A percentile compares a stretch with the other conserved stretches of the same genome.
Evolutionary conservation across 2,888 invertebrate species (phyloP).

Genomic region (Callyntrura guangdongensis): DNA sequence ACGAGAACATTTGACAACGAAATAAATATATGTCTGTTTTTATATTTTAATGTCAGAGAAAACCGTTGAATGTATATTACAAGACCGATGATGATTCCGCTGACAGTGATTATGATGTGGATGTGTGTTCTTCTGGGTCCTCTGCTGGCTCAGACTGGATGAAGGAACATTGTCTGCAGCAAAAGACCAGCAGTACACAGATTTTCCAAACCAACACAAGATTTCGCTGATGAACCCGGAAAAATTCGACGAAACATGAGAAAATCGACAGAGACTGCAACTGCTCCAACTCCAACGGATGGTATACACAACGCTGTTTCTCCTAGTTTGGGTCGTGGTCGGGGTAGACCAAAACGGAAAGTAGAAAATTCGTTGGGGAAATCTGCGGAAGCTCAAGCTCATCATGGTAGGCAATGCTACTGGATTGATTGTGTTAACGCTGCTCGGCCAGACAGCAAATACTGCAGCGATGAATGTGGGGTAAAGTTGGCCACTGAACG

Average conservation of each 20-base stretch:
- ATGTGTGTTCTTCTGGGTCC: background rate
- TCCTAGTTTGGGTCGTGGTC: background rate
- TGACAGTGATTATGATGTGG: background rate
- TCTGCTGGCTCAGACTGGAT: conserved; percentile 16
- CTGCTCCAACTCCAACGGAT: too few relatives aligned
- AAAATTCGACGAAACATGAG: conserved; percentile 21
- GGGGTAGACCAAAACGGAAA: background rate
- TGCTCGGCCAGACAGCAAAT: conserved; percentile 94
- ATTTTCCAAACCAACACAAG: background rate
- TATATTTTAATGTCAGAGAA: too few relatives aligned
- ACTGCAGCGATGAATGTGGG: conserved; percentile 97
- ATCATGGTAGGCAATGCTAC: conserved; percentile 90
- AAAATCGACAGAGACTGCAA: background rate
- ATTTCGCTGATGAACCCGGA: conserved; percentile 29
- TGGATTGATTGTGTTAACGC: conserved; percentile 95
- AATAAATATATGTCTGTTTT: too few relatives aligned
- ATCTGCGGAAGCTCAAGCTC: conserved; percentile 4
- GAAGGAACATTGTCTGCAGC: background rate
- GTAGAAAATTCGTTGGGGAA: background rate
- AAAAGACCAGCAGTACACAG: background rate
- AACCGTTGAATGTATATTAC: too few relatives aligned
- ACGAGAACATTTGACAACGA: too few relatives aligned
- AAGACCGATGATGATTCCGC: background rate
- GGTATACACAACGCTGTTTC: too few relatives aligned
- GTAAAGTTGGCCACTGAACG: conserved; percentile 94